Evolutionary conservation across 2,113 vertebrate genomes (phyloP).

Genomic region (Neolamprologus devosi): DNA sequence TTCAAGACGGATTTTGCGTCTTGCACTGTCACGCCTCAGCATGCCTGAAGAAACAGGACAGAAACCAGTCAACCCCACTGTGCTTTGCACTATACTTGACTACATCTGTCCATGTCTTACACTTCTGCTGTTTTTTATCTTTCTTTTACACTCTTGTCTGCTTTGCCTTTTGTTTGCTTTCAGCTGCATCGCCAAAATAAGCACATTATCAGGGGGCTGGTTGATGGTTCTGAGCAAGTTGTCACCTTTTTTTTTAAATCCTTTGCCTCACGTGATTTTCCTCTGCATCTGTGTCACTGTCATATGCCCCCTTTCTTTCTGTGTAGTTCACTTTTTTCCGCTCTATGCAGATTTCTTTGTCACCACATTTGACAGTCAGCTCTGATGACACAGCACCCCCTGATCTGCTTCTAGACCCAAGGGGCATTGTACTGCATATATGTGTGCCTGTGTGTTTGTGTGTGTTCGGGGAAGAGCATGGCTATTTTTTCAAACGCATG

Average conservation of each 20-base stretch:
- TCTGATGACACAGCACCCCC: slow-evolving; percentile 37
- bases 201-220: not conserved
- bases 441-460: not conserved
- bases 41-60: slow-evolving; percentile 2
- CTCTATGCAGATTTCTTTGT: slow-evolving; percentile 16
- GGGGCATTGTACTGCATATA: not conserved
- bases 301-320: not conserved
- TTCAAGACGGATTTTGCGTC: not conserved
- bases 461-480: not conserved
- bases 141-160: not conserved
- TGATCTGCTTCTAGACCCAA: not conserved
- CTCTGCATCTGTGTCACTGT: not conserved
- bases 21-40: not conserved
- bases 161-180: not conserved
- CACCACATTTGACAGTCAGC: slow-evolving; percentile 28
- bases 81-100: not conserved
- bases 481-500: not conserved
- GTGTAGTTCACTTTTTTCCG: not conserved
- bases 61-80: not conserved
- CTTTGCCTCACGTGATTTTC: not conserved
- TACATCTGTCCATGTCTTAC: not conserved
- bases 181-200: not conserved
- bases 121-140: not conserved
- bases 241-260: not conserved
- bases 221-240: slow-evolving; percentile 3